Base-by-base conservation (phyloP, 1,140 invertebrate species). In the Ceratoteleas bidentatus region DNA sequence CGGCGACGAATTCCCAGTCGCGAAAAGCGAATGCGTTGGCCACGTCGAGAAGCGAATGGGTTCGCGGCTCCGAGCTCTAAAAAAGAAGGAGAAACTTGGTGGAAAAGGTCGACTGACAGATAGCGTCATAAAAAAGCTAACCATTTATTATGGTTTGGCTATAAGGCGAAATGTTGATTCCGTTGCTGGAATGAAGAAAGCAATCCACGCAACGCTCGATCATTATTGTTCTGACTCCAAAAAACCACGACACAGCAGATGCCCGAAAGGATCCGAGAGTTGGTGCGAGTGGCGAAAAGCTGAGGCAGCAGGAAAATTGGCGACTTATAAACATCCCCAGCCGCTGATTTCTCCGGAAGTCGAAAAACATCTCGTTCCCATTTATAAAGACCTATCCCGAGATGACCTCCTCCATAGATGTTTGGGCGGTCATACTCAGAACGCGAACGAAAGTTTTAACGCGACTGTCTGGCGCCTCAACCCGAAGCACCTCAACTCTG, bases 391-490 rank as follows among this genome's bases (percentile, higher is more conserved):
- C 9, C 58, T 78, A 34, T 79, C 76, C 2, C 45, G 47, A 3
- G 14, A 9, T 10, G 62, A 77, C 40, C 16, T 83, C 2, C 40
- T 73, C 9, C 0, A 77, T 33, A 61, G 62, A 68, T 83, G 74
- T 53, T 36, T 70, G 7, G 74, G 62, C 9, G 74, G 62, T 6
- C 36, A 88, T 53, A 86, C 87, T 6, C 88, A 84, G 68, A 84
- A 84, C 54, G 58, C 68, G 16, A 85, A 81, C 53, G 62, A 85
- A 54, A 68, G 68, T 54, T 81, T 75, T 15, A 81, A 84, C 24
- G 3, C 38, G 7, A 54, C 60, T 8, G 62, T 81, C 2, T 84
- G 73, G 73, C 60, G 64, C 0, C 10, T 83, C 38, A 47, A 24
- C 10, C 76, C 76, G 13, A 68, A 68, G 14, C 65, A 68, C 24